Conservation (phyloP, 2,888 invertebrate genomes). For the Mythimna loreyi region DNA sequence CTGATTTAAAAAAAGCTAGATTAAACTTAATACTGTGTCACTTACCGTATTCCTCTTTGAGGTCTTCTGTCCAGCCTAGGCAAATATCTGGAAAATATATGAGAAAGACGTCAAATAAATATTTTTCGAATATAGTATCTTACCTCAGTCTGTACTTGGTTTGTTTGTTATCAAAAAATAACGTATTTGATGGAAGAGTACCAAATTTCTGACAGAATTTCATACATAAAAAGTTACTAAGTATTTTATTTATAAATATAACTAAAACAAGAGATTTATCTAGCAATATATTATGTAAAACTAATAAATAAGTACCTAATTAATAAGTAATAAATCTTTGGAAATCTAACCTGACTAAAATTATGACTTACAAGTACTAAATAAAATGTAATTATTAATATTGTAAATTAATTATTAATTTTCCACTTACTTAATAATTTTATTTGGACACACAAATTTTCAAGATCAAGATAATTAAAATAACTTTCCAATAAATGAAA, state of each 20-base stretch:
- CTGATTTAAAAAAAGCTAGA: too few species aligned
- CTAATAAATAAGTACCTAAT: constrained; percentile 37
- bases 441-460: constrained; percentile 40
- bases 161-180: too few species aligned
- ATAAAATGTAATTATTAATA: constrained; percentile 33
- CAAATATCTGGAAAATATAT: too few species aligned
- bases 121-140: too few species aligned
- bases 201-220: too few species aligned
- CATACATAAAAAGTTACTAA: too few species aligned
- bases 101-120: too few species aligned
- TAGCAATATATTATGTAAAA: background rate
- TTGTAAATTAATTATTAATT: constrained; percentile 46
- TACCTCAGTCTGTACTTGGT: background rate
- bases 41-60: too few species aligned
- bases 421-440: constrained; percentile 36
- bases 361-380: constrained; percentile 49
- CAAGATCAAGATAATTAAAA: background rate
- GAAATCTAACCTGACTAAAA: constrained; percentile 53
- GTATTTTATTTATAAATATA: constrained; percentile 2
- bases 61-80: too few species aligned
- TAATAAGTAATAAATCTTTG: constrained; percentile 16
- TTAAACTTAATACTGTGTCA: too few species aligned
- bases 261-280: background rate
- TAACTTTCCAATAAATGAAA: background rate
- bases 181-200: background rate